Percentiles rank a stretch among this genome's conserved stretches.
Evolutionary conservation across 1,140 invertebrate species (phyloP).

Genomic region (Drosophila pectinifera): DNA sequence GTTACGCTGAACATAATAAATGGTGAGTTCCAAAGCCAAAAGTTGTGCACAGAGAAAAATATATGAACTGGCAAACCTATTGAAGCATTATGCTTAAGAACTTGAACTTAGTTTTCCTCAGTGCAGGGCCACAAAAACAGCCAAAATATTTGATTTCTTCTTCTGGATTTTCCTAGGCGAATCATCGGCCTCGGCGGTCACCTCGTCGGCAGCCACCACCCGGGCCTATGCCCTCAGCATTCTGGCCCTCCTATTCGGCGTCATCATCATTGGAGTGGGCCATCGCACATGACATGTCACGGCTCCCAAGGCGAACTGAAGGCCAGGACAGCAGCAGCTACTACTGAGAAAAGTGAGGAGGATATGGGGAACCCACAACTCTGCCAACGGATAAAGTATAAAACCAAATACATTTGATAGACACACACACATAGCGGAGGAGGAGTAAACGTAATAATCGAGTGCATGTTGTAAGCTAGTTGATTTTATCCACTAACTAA

Average conservation of each 20-base stretch:
- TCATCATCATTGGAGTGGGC: conserved; percentile 71
- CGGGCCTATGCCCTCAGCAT: conserved; percentile 77
- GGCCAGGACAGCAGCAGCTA: conserved; percentile 12
- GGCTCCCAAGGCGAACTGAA: conserved; percentile 31
- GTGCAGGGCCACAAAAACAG: background rate
- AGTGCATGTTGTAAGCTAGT: conserved; percentile 74
- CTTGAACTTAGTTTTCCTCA: background rate
- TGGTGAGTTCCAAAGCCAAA: conserved; percentile 69
- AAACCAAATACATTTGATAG: conserved; percentile 48
- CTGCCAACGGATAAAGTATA: conserved; percentile 56
- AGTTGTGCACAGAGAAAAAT: conserved; percentile 7
- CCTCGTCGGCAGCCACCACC: conserved; percentile 79
- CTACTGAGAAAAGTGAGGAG: conserved; percentile 11
- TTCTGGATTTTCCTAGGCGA: conserved; percentile 61
- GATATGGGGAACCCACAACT: conserved; percentile 21
- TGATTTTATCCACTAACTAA: conserved; percentile 75
- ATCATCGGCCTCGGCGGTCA: conserved; percentile 84
- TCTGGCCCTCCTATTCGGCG: conserved; percentile 67
- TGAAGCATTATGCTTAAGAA: too few relatives aligned
- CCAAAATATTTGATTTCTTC: background rate
- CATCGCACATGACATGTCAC: conserved; percentile 79
- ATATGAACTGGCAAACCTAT: too few relatives aligned
- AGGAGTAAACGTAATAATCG: conserved; percentile 49
- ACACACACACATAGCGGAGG: conserved; percentile 16
- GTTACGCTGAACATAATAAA: conserved; percentile 85